Evolutionary conservation across 2,888 invertebrate genomes (phyloP).

Genomic region (Yponomeuta plumbellus): DNA sequence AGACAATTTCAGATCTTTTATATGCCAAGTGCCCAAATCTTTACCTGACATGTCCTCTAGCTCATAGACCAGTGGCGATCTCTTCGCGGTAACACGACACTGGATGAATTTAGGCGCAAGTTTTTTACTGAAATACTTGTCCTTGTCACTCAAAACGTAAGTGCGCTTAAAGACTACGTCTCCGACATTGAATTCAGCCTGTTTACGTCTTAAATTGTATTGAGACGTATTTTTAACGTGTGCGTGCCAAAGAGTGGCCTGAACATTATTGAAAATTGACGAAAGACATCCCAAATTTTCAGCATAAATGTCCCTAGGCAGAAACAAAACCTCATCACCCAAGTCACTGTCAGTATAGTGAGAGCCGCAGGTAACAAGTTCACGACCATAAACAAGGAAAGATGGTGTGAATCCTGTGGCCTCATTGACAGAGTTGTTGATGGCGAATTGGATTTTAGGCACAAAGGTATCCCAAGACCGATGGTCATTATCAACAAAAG

Average conservation of each 20-base stretch:
- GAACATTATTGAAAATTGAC: constrained; percentile 16
- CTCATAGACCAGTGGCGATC: no score
- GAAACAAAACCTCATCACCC: constrained; percentile 3
- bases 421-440: constrained; percentile 19
- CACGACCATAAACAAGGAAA: constrained; percentile 16
- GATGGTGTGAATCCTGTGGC: constrained; percentile 16
- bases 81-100: no score
- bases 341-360: constrained; percentile 14
- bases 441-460: constrained; percentile 18
- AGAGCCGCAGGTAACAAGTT: constrained; percentile 17
- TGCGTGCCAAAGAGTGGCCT: constrained; percentile 12
- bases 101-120: no score
- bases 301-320: constrained; percentile 18
- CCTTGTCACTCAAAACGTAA: constrained; percentile 19
- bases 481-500: constrained; percentile 15
- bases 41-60: constrained; percentile 10
- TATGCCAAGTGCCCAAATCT: no score
- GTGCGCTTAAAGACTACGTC: constrained; percentile 17
- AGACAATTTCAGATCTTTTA: no score
- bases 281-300: constrained; percentile 19
- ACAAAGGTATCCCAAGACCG: constrained; percentile 15
- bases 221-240: constrained; percentile 13
- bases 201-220: constrained; percentile 15
- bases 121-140: constrained; percentile 19
- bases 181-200: constrained; percentile 15